phyloP scores from a whole-genome alignment of 2,797 vertebrate genomes.

The Pyrocephalus nanus region DNA sequence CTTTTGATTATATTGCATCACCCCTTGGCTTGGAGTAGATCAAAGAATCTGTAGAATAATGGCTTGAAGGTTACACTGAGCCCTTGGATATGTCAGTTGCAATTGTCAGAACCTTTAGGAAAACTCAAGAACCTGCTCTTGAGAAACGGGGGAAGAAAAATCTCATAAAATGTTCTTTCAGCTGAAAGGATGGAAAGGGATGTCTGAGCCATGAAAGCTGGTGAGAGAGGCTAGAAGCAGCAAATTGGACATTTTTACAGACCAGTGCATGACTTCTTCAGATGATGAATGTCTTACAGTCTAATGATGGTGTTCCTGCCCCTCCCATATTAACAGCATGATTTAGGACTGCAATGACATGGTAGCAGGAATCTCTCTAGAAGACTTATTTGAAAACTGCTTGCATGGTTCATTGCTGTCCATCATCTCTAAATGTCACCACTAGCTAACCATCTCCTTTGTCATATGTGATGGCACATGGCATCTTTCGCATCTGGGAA shows the following conservation, averaged over 20 bases:
- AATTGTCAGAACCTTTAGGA: not conserved
- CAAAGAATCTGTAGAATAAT: not conserved
- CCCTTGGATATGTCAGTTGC: not conserved
- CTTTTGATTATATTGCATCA: not conserved
- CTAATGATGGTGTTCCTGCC: not conserved
- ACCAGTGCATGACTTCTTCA: not conserved
- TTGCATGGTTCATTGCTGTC: not conserved
- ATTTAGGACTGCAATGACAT: not conserved
- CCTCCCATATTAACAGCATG: not conserved
- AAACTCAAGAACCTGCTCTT: not conserved
- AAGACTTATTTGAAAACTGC: not conserved
- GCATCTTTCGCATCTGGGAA: not conserved
- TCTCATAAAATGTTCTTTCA: not conserved
- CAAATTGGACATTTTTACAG: not conserved
- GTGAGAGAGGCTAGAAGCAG: not conserved
- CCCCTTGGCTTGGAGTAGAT: not conserved
- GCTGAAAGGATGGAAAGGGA: not conserved
- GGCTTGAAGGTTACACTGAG: not conserved
- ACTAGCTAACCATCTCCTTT: not conserved
- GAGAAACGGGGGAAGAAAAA: not conserved
- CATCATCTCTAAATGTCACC: not conserved
- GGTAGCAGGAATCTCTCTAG: not conserved
- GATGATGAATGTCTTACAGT: not conserved
- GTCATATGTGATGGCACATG: not conserved
- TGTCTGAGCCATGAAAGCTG: not conserved